These are phyloP conservation scores for Ericerus pela DNA, from an alignment of 1,140 invertebrate species.

Conservation along the genomic window DNA sequence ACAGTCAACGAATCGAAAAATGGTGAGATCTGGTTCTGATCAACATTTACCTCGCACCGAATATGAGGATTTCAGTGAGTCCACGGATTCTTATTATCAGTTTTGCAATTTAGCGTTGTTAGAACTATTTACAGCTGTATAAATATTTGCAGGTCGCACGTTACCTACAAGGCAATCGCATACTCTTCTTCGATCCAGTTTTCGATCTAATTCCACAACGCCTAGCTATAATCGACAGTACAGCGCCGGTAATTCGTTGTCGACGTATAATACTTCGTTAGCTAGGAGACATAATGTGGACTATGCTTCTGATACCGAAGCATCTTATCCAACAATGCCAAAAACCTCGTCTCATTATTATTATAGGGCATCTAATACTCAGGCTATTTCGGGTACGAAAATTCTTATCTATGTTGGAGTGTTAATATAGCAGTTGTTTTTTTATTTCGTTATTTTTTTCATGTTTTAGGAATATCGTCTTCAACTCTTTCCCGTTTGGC, in stretches of 20 bases:
- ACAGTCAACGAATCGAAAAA: constrained; percentile 37
- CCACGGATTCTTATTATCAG: not conserved
- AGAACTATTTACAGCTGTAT: no score
- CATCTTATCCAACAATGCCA: constrained; percentile 51
- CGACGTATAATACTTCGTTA: constrained; percentile 36
- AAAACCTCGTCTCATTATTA: constrained; percentile 58
- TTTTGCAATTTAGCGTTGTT: no score
- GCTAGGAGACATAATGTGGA: constrained; percentile 55
- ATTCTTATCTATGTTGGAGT: not conserved
- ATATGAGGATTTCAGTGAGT: constrained; percentile 39
- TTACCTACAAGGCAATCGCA: constrained; percentile 46
- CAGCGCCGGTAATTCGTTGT: constrained; percentile 14
- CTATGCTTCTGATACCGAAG: constrained; percentile 89
- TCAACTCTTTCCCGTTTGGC: constrained; percentile 16
- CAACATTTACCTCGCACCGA: constrained; percentile 68
- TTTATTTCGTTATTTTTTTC: not conserved
- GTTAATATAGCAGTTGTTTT: not conserved
- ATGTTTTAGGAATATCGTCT: constrained; percentile 1
- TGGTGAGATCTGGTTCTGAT: constrained; percentile 69
- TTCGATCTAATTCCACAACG: constrained; percentile 39
- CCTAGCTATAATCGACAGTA: constrained; percentile 23
- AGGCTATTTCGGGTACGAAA: not conserved
- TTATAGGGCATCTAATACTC: constrained; percentile 38
- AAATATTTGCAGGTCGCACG: not conserved
- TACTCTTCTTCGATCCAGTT: constrained; percentile 54